Base-by-base conservation (phyloP, 2,888 invertebrate species). In the Stenotaenia linearis region DNA sequence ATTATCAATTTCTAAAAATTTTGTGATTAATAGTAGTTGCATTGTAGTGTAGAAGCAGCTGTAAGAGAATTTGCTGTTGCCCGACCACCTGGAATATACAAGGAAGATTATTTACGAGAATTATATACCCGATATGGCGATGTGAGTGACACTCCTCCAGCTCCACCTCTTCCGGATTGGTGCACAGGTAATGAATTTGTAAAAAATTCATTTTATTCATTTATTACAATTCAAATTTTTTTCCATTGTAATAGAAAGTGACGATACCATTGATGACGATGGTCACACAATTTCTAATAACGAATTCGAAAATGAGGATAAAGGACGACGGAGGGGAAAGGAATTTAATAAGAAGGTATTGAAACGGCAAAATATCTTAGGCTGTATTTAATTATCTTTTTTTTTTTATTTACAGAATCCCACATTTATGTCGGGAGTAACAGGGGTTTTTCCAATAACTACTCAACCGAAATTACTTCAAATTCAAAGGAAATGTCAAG, bases 1-100 rank as follows among this genome's bases (percentile, higher is more conserved):
- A 15, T 75, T n/a, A 15, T 35, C 15, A 23, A n/a, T 7, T 21
- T 37, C 10, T 25, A 28, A 75, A 32, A 23, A 75, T 32, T 32
- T 25, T n/a, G 28, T 18, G 18, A 75, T n/a, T 25, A 32, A 32
- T 25, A 32, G 75, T 30, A 5, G 1, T 77, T n/a, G n/a, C 10
- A 40, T 21, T 77, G n/a, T 83, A 87, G 93, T 84, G 90, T 97
- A 0, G 95, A 94, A 82, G 92, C 93, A 1, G 97, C 96, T 0
- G 85, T 97, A 6, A 88, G 88, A 50, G 91, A 91, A 84, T 98
- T 97, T 87, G 90, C 92, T 1, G 88, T 89, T 83, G 89, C 90
- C 81, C 89, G 99, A 81, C 92, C 94, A 0, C 96, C 97, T 0
- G 99, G 99, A 23, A 99, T 99, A 84, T 99, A 99, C 87, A 99